These are phyloP conservation scores for Psittacus erithacus DNA, from an alignment of 2,113 vertebrate genomes.

Conservation along the genomic window DNA sequence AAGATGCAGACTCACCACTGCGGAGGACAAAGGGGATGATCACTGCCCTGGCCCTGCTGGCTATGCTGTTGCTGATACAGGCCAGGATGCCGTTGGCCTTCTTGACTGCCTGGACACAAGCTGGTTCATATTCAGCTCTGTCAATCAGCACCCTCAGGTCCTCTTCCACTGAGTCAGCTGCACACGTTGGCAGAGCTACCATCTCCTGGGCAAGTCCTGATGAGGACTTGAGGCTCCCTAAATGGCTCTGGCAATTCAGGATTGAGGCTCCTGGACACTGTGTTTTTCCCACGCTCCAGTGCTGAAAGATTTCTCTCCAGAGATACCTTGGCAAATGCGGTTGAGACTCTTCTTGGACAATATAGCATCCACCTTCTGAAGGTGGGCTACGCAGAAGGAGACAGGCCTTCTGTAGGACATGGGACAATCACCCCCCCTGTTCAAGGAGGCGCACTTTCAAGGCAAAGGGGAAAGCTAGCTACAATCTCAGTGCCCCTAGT, in stretches of 20 bases:
- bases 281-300: neutral
- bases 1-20: neutral
- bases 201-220: neutral
- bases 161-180: neutral
- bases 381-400: neutral
- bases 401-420: neutral
- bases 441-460: neutral
- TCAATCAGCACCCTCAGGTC: neutral
- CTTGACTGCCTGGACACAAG: neutral
- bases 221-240: neutral
- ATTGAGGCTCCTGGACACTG: neutral
- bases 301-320: neutral
- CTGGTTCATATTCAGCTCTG: neutral
- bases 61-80: neutral
- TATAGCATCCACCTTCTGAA: neutral
- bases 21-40: accelerated
- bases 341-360: neutral
- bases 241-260: neutral
- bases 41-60: neutral
- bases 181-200: neutral
- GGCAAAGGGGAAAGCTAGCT: neutral
- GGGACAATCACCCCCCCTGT: accelerated
- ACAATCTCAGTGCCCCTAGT: neutral
- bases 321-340: neutral
- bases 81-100: neutral